A percentile compares a stretch with the other conserved stretches of the same genome.
Evolutionary conservation across 1,140 invertebrate species (phyloP).

Genomic region (Halyomorpha halys): DNA sequence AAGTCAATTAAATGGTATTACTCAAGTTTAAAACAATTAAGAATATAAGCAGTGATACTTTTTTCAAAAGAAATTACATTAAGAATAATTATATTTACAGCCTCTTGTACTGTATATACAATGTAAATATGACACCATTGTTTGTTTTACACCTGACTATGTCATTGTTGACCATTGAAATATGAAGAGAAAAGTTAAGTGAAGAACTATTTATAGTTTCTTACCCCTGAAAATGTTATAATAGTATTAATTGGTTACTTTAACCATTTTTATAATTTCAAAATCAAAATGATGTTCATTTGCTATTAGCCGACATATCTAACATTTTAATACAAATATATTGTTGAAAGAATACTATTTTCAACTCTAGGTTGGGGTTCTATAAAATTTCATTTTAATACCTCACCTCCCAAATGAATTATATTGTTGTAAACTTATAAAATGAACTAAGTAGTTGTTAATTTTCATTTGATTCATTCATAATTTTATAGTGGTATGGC

Average conservation of each 20-base stretch:
- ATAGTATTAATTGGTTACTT: conserved; percentile 1
- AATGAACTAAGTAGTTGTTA: too few species aligned
- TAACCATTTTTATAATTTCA: conserved; percentile 14
- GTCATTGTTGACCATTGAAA: conserved; percentile 33
- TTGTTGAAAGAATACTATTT: conserved; percentile 14
- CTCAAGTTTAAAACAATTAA: conserved; percentile 21
- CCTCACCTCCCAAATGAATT: too few species aligned
- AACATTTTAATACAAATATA: conserved; percentile 16
- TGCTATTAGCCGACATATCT: conserved; percentile 15
- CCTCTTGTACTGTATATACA: conserved; percentile 31
- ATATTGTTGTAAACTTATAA: too few species aligned
- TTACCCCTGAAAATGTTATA: not conserved
- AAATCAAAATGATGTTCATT: conserved; percentile 11
- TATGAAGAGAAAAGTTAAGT: conserved; percentile 28
- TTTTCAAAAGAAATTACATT: conserved; percentile 19
- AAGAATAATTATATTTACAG: conserved; percentile 26
- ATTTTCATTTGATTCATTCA: too few species aligned
- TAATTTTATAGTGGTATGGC: too few species aligned
- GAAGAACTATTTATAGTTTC: conserved; percentile 22
- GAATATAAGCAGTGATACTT: conserved; percentile 25
- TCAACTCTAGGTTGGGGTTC: not conserved
- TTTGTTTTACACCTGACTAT: conserved; percentile 33
- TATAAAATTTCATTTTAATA: too few species aligned
- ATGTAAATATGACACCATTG: conserved; percentile 33
- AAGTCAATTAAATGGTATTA: conserved; percentile 26